Percentiles rank a stretch among this genome's conserved stretches.
phyloP scores from a whole-genome alignment of 2,113 vertebrate genomes.

The Rousettus leschenaultii region DNA sequence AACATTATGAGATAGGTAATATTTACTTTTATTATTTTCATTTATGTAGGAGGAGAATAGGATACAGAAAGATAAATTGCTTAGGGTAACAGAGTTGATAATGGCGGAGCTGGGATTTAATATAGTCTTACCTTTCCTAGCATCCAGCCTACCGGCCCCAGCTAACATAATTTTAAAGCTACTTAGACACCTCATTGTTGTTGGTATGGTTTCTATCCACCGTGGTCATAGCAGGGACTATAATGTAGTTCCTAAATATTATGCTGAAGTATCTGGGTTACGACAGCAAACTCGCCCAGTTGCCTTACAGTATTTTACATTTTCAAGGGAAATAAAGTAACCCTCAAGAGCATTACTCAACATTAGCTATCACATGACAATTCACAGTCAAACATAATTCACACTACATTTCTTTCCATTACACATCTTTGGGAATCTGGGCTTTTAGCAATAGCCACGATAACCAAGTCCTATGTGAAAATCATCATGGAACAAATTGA shows the following conservation, averaged over 20 bases:
- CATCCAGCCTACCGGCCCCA: not conserved
- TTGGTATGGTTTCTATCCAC: too few relatives aligned
- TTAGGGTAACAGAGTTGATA: not conserved
- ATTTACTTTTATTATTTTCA: not conserved
- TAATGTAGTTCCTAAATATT: not conserved
- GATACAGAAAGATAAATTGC: not conserved
- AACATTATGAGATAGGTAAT: not conserved
- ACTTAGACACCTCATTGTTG: too few relatives aligned
- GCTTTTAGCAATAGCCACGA: not conserved
- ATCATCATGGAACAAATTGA: not conserved
- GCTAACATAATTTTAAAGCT: not conserved
- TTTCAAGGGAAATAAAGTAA: not conserved
- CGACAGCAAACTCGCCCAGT: rapidly evolving
- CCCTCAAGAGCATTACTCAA: too few relatives aligned
- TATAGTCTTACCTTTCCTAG: not conserved
- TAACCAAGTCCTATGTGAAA: not conserved
- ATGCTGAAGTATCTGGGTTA: not conserved
- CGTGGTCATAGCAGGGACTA: too few relatives aligned
- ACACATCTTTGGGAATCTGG: not conserved
- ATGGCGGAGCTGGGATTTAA: not conserved
- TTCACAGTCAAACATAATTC: not conserved
- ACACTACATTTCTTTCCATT: not conserved
- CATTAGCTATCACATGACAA: not conserved
- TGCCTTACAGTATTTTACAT: not conserved
- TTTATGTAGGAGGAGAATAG: not conserved